Evolutionary conservation across 2,888 invertebrate genomes (phyloP), one percentile per base, ranked within the genome.

Genomic region (Cerastis rubricosa): DNA sequence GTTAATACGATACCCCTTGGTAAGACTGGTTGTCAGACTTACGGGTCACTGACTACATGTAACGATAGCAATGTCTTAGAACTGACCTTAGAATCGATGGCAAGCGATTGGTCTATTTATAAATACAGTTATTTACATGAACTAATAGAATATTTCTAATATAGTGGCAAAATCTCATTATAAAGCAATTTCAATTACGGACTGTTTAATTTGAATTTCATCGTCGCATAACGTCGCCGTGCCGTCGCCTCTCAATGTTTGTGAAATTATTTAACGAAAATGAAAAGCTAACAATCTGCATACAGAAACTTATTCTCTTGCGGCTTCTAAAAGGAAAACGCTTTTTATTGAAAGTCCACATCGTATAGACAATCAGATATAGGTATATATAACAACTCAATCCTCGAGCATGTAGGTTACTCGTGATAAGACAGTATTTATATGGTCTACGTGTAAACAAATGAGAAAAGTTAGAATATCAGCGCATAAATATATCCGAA

Each of bases 221-320:
- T 54, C 12, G 43, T 45, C 29, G 17, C 59, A 61, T 35, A 9
- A 9, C 35, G 4, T 25, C 22, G 1, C 0, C 35, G 49, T 35
- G 5, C 61, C 19, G 35, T 35, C 35, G 35, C 35, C 2, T 3
- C 35, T 63, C 22, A 0, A 49, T 51, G 49, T 63, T 74, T 74
- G 49, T 49, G 9, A 12, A 47, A 61, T 51, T 43, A 71, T 63
- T 71, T 74, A 29, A 29, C 72, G 49, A 51, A 74, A 72, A 72
- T 72, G 29, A 72, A 71, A 72, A 72, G 43, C 63, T 51, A 72
- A 74, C 71, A 71, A 61, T 43, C 29, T 51, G 74, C 35, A 25
- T 61, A 59, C 49, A 8, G 43, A 61, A 71, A 71, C 74, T 71
- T 61, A 8, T 71, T 63, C 25, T 43, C 4, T 43, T 29, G 51